Percentiles rank a stretch among this genome's conserved stretches.
Conservation (phyloP, 2,797 vertebrate genomes). For the Simalia tracyae region DNA sequence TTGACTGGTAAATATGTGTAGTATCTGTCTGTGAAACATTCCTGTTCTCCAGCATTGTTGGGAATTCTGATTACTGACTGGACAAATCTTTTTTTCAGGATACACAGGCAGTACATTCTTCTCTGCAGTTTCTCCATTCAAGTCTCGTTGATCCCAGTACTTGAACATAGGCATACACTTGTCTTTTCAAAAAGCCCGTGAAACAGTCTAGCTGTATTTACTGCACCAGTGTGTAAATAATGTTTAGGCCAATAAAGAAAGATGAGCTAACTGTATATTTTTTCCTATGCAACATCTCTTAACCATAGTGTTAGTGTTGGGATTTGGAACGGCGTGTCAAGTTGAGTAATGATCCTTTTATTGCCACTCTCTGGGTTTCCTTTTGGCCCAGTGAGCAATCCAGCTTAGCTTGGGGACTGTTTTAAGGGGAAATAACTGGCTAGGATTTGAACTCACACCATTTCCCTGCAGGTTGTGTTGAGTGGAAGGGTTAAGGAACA, state of each 20-base stretch:
- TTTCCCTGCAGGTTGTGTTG: not conserved
- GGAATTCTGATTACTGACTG: not conserved
- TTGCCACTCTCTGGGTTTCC: too few relatives aligned
- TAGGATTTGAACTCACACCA: not conserved
- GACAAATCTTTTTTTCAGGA: not conserved
- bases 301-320: too few relatives aligned
- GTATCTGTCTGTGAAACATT: not conserved
- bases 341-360: too few relatives aligned
- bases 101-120: not conserved
- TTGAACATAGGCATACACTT: not conserved
- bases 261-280: too few relatives aligned
- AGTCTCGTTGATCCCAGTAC: not conserved
- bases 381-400: too few relatives aligned
- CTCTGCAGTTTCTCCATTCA: not conserved
- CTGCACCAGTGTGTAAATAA: too few relatives aligned
- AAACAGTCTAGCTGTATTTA: not conserved
- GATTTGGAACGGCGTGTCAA: too few relatives aligned
- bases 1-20: not conserved
- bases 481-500: not conserved
- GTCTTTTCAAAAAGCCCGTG: not conserved
- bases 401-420: too few relatives aligned
- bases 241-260: too few relatives aligned
- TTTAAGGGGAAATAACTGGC: not conserved
- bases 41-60: not conserved
- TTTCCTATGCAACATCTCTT: too few relatives aligned